Base-by-base conservation (phyloP, 1,140 invertebrate genomes). In the Asbolus verrucosus region DNA sequence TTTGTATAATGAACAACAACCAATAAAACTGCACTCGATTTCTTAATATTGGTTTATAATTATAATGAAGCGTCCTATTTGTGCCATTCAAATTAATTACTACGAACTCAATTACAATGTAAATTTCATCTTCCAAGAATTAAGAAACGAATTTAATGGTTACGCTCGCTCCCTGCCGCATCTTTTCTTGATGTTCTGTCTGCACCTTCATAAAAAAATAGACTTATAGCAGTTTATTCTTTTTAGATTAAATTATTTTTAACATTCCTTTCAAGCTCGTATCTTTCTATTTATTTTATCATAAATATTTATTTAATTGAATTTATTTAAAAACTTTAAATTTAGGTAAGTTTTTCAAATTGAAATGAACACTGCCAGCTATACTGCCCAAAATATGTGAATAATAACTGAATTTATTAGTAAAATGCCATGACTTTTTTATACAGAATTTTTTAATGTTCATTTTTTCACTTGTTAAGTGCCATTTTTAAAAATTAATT, bases 71-170 rank as follows among this genome's bases (percentile, higher is more conserved):
- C n/a, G n/a, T n/a, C n/a, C n/a, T n/a, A 65, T 18, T 50, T 13
- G 33, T 65, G 27, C 50, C 46, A 65, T 31, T 69, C 60, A 54
- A 50, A 13, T n/a, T n/a, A n/a, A n/a, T n/a, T n/a, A n/a, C n/a
- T n/a, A n/a, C n/a, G n/a, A n/a, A n/a, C n/a, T n/a, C n/a, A n/a
- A n/a, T n/a, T n/a, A n/a, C n/a, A n/a, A n/a, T n/a, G n/a, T n/a
- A n/a, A n/a, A n/a, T n/a, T n/a, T n/a, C n/a, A n/a, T n/a, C n/a
- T n/a, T n/a, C n/a, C n/a, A n/a, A n/a, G n/a, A n/a, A n/a, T n/a
- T n/a, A n/a, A n/a, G n/a, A n/a, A n/a, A n/a, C n/a, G n/a, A n/a
- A n/a, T n/a, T n/a, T n/a, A n/a, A n/a, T n/a, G n/a, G n/a, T n/a
- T n/a, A n/a, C 18, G 15, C 9, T 59, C 21, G 18, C 9, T 24